phyloP scores from a whole-genome alignment of 2,113 vertebrate species.

The Penelope pileata region DNA sequence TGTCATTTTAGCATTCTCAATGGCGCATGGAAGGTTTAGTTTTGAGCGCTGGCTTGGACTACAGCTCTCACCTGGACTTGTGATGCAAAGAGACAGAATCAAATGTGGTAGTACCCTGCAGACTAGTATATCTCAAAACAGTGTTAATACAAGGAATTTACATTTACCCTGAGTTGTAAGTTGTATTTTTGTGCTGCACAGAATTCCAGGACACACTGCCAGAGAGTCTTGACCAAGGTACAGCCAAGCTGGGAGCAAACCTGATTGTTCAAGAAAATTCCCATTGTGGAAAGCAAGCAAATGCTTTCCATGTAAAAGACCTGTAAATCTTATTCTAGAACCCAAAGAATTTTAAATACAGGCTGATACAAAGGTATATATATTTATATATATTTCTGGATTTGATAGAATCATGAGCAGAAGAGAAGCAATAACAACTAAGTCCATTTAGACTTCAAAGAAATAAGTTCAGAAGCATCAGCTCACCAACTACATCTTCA shows the following conservation, averaged over 20 bases:
- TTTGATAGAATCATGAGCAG: not conserved
- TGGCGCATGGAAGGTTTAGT: accelerated
- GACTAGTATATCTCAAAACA: not conserved
- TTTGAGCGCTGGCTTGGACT: not conserved
- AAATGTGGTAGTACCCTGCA: not conserved
- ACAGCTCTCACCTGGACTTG: not conserved
- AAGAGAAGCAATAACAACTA: not conserved
- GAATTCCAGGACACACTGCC: not conserved
- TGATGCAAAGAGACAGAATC: not conserved
- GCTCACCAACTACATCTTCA: not conserved
- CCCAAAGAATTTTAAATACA: not conserved
- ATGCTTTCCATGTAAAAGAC: not conserved
- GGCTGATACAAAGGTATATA: not conserved
- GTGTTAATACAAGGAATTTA: not conserved
- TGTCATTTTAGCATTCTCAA: not conserved
- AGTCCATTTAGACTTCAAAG: not conserved
- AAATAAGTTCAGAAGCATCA: not conserved
- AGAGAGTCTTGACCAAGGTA: not conserved
- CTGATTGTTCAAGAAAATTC: not conserved
- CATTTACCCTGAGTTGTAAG: not conserved
- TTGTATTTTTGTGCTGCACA: not conserved
- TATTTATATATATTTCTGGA: no score
- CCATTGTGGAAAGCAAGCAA: not conserved
- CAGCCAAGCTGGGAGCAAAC: not conserved
- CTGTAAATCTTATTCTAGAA: not conserved